A percentile compares a stretch with the other conserved stretches of the same genome.
Conservation (phyloP, 53 echinoderm and acorn worm species). For the Actinopyga echinites region DNA sequence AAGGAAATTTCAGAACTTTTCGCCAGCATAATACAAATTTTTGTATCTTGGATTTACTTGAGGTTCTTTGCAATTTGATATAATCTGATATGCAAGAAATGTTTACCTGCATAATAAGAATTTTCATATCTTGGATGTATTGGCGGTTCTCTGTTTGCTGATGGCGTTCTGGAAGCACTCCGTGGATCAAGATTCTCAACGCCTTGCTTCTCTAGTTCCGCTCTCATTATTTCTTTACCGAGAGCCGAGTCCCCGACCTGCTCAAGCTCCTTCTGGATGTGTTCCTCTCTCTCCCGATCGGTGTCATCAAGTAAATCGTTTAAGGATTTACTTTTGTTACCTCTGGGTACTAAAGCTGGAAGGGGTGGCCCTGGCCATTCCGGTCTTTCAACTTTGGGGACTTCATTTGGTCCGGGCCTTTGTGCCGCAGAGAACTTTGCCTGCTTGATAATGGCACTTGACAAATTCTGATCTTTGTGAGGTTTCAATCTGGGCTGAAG, state of each 20-base stretch:
- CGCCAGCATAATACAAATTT: too few species aligned
- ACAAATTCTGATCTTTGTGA: constrained; percentile 82
- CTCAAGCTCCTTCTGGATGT: constrained; percentile 54
- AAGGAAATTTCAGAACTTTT: too few species aligned
- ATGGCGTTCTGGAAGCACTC: constrained; percentile 85
- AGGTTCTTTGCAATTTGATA: neutral
- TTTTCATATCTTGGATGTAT: constrained; percentile 75
- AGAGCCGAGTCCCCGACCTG: constrained; percentile 77
- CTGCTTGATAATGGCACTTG: constrained; percentile 70
- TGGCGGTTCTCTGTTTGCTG: constrained; percentile 84
- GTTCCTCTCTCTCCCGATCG: constrained; percentile 56
- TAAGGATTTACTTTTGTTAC: constrained; percentile 75
- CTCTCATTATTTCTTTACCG: constrained; percentile 79
- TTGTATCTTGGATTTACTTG: neutral
- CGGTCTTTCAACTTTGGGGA: constrained; percentile 83
- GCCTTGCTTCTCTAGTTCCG: constrained; percentile 71
- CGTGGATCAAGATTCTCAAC: constrained; percentile 86
- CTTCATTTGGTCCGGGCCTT: constrained; percentile 76
- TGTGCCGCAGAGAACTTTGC: constrained; percentile 86
- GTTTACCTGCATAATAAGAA: constrained; percentile 81
- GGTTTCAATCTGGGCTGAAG: constrained; percentile 84
- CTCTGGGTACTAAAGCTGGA: constrained; percentile 53
- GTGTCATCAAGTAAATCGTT: constrained; percentile 68
- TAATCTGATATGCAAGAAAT: neutral
- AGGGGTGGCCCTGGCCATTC: constrained; percentile 94